Conservation (phyloP, 2,888 invertebrate species). For the Onchidella celtica region DNA sequence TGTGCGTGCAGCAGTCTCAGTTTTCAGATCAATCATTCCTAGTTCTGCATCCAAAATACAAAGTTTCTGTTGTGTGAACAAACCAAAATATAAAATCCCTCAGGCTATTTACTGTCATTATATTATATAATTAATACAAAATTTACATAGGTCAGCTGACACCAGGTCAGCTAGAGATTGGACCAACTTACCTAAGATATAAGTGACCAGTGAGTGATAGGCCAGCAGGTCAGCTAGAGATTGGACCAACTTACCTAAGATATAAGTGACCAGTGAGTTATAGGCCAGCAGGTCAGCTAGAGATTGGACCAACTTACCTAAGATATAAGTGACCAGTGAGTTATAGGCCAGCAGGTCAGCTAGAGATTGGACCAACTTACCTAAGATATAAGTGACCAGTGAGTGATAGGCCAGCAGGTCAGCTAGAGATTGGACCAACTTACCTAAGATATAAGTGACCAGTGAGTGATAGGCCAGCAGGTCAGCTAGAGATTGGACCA, state of each 20-base stretch:
- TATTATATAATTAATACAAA: no score
- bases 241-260: conserved; percentile 88
- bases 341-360: conserved; percentile 92
- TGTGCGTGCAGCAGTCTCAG: no score
- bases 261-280: conserved; percentile 91
- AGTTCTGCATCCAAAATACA: no score
- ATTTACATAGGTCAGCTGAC: no score
- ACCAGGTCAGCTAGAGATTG: no score
- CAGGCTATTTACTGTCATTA: no score
- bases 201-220: conserved; percentile 92
- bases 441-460: background rate
- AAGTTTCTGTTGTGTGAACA: no score
- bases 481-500: background rate
- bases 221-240: no score
- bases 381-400: conserved; percentile 90
- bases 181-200: conserved; percentile 88
- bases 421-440: background rate
- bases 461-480: conserved; percentile 83
- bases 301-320: no score
- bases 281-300: conserved; percentile 91
- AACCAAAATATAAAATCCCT: no score
- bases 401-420: conserved; percentile 92
- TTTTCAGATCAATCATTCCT: no score
- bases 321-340: conserved; percentile 90
- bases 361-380: no score